Evolutionary conservation across 2,888 invertebrate species (phyloP).

Genomic region (Temnothorax ravouxi): DNA sequence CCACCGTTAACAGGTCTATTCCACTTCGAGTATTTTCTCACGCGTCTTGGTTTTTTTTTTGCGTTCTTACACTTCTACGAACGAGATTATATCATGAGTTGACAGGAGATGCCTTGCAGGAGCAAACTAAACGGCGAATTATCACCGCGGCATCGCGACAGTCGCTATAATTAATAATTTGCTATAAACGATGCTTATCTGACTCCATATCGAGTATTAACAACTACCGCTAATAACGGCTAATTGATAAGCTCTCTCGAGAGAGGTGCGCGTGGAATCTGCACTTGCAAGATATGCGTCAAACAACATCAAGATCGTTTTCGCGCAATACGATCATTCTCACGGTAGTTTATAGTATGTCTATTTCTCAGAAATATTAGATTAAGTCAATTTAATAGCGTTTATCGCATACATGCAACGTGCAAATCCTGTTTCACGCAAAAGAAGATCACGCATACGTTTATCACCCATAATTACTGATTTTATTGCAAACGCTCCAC

Average conservation of each 20-base stretch:
- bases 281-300: background rate
- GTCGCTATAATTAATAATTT: conserved; percentile 32
- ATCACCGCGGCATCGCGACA: background rate
- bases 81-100: conserved; percentile 30
- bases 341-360: background rate
- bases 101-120: conserved; percentile 1
- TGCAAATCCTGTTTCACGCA: background rate
- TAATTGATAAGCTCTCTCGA: conserved; percentile 27
- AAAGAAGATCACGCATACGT: background rate
- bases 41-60: background rate
- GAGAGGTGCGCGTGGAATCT: background rate
- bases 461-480: background rate
- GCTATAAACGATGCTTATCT: conserved; percentile 35
- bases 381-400: background rate
- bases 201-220: conserved; percentile 19
- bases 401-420: background rate
- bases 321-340: background rate
- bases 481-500: background rate
- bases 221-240: conserved; percentile 33
- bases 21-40: conserved; percentile 62
- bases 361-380: background rate
- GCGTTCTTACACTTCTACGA: background rate
- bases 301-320: conserved; percentile 2
- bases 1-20: conserved; percentile 66
- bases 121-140: background rate